Evolutionary conservation across 2,888 invertebrate species (phyloP), one percentile per base, ranked within the genome.

Genomic region (Cyaniris semiargus): DNA sequence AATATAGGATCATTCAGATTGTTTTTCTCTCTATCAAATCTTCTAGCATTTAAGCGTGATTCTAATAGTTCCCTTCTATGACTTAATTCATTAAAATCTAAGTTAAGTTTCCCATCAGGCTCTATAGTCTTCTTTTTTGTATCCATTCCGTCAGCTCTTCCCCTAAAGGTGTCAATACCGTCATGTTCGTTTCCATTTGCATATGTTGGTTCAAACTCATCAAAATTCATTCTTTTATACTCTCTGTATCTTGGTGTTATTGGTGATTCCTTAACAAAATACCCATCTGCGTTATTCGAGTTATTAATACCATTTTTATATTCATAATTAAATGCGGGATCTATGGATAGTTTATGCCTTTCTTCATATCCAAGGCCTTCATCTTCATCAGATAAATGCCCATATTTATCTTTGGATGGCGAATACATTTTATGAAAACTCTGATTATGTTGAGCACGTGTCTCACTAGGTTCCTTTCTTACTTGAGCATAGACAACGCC

Each of bases 401-500:
- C 88, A 85, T 90, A 88, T 87, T 94, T 91, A 83, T 95, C 90
- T 86, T 90, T 91, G 86, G 85, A 82, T 79, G 94, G 89, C 5
- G 90, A 90, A 81, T 88, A 91, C 31, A 93, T 92, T 79, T 95
- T 95, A 81, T 95, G 95, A 23, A 95, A 85, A 27, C 95, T 95
- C 81, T 91, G 90, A 18, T 87, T 86, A 79, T 84, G 85, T 78
- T 85, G 86, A n/a, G 84, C 81, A 3, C 86, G 85, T 56, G 84
- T 85, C 76, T 89, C 88, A 34, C 88, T 88, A 82, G 86, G 89
- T 83, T 89, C 95, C 89, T 89, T 94, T 0, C 96, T 95, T 4
- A 97, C 96, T 87, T 97, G 97, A 8, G 97, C 97, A 85, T 97
- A 97, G 75, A 97, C 97, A 34, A 97, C 95, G 80, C 95, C 94